Evolutionary conservation across 2,113 vertebrate genomes (phyloP), one percentile per base, ranked within the genome.

Genomic region (Dipodomys stephensi): DNA sequence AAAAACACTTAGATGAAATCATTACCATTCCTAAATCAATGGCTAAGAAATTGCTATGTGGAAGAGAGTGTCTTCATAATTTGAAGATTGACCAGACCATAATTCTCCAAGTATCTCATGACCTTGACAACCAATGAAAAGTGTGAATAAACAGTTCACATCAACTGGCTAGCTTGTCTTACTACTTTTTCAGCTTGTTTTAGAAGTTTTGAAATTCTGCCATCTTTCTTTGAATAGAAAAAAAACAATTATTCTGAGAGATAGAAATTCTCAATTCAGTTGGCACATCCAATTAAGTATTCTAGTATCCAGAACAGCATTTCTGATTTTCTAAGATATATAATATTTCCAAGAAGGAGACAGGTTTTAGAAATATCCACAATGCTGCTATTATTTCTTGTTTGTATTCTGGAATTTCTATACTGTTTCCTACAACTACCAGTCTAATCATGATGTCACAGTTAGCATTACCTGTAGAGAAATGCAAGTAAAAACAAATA

Each of bases 341-440:
- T 64, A 87, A 49, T 46, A 72, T 22, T 97, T 97, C 92, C 65
- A 19, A 76, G 96, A 90, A 97, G 91, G 46, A 90, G 30, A 80
- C 10, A 89, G 32, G 83, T 77, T 53, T 9, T 23, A 87, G 22
- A 74, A 83, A 60, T n/a, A 72, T 30, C n/a, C 49, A 89, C 84
- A 93, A 93, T 84, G 53, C 15, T 32, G 1, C 20, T 23, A 78
- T 86, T 95, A 83, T 95, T 71, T 79, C 62, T 90, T 77, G 22
- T 76, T 67, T 53, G 2, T 77, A 16, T 80, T 93, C 74, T 92
- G 91, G 82, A 28, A 93, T 39, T 16, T 27, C 28, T 91, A 64
- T 44, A 76, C 1, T 13, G 6, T 49, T 90, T 96, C 93, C 67
- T 87, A n/a, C 62, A 90, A 95, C 83, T 32, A 81, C 7, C 68